Evolutionary conservation across 1,140 invertebrate genomes (phyloP), one percentile per base, ranked within the genome.

Genomic region (Brachionus calyciflorus): DNA sequence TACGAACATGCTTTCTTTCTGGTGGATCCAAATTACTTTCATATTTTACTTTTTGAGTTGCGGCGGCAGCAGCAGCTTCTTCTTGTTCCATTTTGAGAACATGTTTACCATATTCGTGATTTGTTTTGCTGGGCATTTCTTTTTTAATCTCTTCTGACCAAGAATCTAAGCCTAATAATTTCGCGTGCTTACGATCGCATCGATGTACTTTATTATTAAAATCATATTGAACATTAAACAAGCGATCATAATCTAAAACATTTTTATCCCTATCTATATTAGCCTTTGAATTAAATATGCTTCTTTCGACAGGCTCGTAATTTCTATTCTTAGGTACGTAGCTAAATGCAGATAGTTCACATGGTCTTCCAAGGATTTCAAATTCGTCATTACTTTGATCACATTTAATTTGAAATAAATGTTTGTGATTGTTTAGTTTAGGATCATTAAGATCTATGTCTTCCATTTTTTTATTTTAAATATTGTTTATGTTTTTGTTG

Each of bases 151-250:
- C 44, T 73, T 60, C 40, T 30, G 57, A 33, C 65, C 44, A 65
- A 68, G 53, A 10, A 14, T 60, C 46, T 6, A 85, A 79, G 26
- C 84, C 84, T 68, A 77, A 77, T n/a, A 79, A 82, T 79, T 84
- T 84, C 28, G 82, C 82, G 81, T 85, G 83, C 55, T 82, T 82
- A 78, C 84, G 79, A 78, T 85, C 84, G 81, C 82, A 82, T 57
- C 83, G 78, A 78, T 84, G 83, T 12, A 84, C 73, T 76, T 85
- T 83, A 55, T 83, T 81, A 78, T 85, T 84, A 73, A 80, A 85
- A 7, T 78, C 81, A 53, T 77, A 69, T 44, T 78, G 57, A 21
- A 81, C 78, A 21, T 79, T 63, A 75, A 84, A 84, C 33, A 82
- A 55, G 77, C 82, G 68, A 60, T 84, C 81, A 79, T 83, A 85